Percentiles rank a stretch among this genome's conserved stretches.
phyloP scores from a whole-genome alignment of 1,140 invertebrate species.

The Lepidostoma basale region DNA sequence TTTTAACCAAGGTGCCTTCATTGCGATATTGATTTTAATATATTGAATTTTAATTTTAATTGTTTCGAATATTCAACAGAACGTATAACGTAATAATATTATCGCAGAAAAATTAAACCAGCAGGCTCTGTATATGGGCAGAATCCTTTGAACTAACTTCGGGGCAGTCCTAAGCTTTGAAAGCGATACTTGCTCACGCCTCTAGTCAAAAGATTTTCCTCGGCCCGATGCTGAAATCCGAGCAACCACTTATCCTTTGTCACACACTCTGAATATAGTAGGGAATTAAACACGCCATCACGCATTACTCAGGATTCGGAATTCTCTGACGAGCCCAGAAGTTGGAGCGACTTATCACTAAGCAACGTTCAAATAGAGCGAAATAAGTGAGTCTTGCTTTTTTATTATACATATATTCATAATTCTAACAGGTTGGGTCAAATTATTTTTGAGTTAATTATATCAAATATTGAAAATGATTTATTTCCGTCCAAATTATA shows the following conservation, averaged over 20 bases:
- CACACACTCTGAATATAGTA: conserved; percentile 4
- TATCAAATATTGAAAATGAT: too few relatives aligned
- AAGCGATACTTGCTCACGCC: conserved; percentile 9
- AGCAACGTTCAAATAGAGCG: background rate
- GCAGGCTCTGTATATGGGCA: background rate
- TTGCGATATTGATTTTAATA: background rate
- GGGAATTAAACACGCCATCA: background rate
- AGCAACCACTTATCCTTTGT: background rate
- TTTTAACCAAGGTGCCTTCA: background rate
- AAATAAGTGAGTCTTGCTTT: too few relatives aligned
- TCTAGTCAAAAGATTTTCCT: conserved; percentile 25
- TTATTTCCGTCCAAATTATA: too few relatives aligned
- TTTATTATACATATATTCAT: too few relatives aligned
- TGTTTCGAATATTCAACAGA: background rate
- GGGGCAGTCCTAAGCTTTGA: conserved; percentile 28
- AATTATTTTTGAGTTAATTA: too few relatives aligned
- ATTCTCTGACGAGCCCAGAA: background rate
- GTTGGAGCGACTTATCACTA: background rate
- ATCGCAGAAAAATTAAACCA: background rate
- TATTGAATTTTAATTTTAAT: background rate
- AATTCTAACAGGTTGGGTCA: too few relatives aligned
- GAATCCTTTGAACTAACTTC: conserved; percentile 26
- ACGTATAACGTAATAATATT: background rate
- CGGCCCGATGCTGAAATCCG: background rate
- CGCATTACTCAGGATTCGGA: background rate